Percentiles rank a stretch among this genome's conserved stretches.
Evolutionary conservation across 2,888 invertebrate genomes (phyloP).

Genomic region (Ormyrus rosae): DNA sequence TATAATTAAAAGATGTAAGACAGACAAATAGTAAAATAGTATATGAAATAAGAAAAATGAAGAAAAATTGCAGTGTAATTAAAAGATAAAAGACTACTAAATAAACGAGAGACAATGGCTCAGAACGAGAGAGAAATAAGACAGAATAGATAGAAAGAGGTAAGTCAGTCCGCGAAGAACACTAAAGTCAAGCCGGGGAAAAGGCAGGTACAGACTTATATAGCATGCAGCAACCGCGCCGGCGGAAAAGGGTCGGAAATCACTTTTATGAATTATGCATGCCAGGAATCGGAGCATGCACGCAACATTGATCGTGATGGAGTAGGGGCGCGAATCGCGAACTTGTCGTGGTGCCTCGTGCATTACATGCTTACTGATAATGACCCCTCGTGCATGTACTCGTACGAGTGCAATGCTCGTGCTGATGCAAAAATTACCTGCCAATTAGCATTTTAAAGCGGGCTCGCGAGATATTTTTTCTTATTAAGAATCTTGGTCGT

Average conservation of each 20-base stretch:
- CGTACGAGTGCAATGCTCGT: neutral
- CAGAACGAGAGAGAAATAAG: too few relatives aligned
- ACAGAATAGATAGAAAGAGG: neutral
- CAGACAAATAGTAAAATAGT: too few relatives aligned
- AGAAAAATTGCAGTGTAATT: too few relatives aligned
- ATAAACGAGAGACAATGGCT: too few relatives aligned
- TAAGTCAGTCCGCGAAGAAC: neutral
- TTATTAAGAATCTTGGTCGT: too few relatives aligned
- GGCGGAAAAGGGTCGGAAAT: slow-evolving; percentile 29
- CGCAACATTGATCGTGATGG: slow-evolving; percentile 23
- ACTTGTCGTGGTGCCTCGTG: neutral
- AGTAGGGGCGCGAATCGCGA: too few relatives aligned
- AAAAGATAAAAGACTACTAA: too few relatives aligned
- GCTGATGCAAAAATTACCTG: slow-evolving; percentile 18
- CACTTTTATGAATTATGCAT: slow-evolving; percentile 49
- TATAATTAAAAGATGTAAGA: too few relatives aligned
- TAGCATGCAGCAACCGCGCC: neutral
- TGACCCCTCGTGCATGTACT: neutral
- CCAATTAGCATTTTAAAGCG: slow-evolving; percentile 24
- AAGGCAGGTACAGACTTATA: neutral
- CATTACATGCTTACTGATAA: slow-evolving; percentile 26
- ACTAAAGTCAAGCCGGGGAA: too few relatives aligned
- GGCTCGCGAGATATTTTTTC: too few relatives aligned
- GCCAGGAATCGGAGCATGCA: slow-evolving; percentile 31
- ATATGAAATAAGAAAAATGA: too few relatives aligned